phyloP scores from a whole-genome alignment of 2,888 invertebrate species.

The Serripes groenlandicus region DNA sequence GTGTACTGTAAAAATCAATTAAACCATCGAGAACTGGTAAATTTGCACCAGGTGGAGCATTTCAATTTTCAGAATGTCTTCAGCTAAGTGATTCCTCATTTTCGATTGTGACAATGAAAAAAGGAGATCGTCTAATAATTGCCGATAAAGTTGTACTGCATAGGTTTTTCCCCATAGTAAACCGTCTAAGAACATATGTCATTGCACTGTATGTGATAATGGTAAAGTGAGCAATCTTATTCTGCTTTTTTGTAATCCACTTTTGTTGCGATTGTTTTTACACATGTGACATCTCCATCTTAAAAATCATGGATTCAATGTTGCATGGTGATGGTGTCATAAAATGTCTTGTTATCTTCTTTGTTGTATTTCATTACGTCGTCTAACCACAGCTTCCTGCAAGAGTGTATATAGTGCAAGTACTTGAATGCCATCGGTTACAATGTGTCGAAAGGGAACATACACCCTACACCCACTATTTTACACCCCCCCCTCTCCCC shows the following conservation, averaged over 20 bases:
- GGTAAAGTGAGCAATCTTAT: conserved; percentile 34
- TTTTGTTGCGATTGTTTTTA: conserved; percentile 63
- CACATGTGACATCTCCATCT: conserved; percentile 56
- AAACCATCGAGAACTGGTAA: conserved; percentile 41
- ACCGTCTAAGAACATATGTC: conserved; percentile 59
- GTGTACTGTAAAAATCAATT: conserved; percentile 40
- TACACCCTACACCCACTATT: conserved; percentile 48
- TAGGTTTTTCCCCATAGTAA: conserved; percentile 60
- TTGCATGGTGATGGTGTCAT: conserved; percentile 30
- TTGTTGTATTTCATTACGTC: conserved; percentile 41
- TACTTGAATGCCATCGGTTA: conserved; percentile 50
- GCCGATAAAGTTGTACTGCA: conserved; percentile 52
- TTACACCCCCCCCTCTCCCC: conserved; percentile 45
- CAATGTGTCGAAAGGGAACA: conserved; percentile 57
- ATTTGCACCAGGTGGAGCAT: conserved; percentile 54
- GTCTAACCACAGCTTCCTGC: conserved; percentile 43
- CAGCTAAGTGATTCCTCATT: conserved; percentile 65
- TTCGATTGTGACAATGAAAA: conserved; percentile 41
- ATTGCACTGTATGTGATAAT: conserved; percentile 31
- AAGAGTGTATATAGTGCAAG: conserved; percentile 41
- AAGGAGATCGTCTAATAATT: conserved; percentile 54
- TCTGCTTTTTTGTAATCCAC: conserved; percentile 32
- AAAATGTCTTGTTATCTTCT: conserved; percentile 11
- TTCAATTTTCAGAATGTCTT: conserved; percentile 57
- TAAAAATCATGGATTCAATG: conserved; percentile 33